Conservation (phyloP, 37 sponge, comb jelly and placozoan genomes). For the Cliona cf. orientalis region DNA sequence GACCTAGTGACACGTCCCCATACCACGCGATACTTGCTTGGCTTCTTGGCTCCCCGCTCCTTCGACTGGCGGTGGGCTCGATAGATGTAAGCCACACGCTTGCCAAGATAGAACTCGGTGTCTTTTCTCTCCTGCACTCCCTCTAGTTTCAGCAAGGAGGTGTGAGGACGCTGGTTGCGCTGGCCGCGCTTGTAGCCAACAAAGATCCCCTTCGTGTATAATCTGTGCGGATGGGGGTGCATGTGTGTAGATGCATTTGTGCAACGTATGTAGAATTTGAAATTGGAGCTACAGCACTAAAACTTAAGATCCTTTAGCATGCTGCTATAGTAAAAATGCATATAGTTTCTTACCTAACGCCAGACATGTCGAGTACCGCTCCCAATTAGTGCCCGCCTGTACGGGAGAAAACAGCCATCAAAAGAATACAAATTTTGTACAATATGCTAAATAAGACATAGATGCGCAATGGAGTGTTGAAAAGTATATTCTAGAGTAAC, state of each 20-base stretch:
- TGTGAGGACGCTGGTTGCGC: slow-evolving; percentile 83
- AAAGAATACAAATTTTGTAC: too few species aligned
- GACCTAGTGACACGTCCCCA: slow-evolving; percentile 94
- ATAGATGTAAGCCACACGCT: slow-evolving; percentile 95
- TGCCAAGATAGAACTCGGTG: slow-evolving; percentile 94
- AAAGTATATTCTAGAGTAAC: too few species aligned
- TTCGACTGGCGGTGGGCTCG: slow-evolving; percentile 56
- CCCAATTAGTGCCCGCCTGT: too few species aligned
- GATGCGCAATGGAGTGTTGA: too few species aligned
- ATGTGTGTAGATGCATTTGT: not conserved
- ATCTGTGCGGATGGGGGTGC: slow-evolving; percentile 28
- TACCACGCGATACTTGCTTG: slow-evolving; percentile 93
- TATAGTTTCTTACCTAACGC: not conserved
- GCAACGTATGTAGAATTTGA: too few species aligned
- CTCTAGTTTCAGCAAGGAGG: slow-evolving; percentile 91
- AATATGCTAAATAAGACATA: too few species aligned
- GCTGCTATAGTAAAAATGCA: not conserved
- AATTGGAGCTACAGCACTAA: not conserved
- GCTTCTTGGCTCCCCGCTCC: slow-evolving; percentile 63
- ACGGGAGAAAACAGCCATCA: too few species aligned
- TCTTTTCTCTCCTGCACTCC: slow-evolving; percentile 82
- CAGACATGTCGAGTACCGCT: too few species aligned
- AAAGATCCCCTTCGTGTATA: slow-evolving; percentile 95
- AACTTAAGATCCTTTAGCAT: too few species aligned
- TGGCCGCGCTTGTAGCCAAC: slow-evolving; percentile 90